Evolutionary conservation across 1,140 invertebrate genomes (phyloP).

Genomic region (Chrysomallon squamiferum): DNA sequence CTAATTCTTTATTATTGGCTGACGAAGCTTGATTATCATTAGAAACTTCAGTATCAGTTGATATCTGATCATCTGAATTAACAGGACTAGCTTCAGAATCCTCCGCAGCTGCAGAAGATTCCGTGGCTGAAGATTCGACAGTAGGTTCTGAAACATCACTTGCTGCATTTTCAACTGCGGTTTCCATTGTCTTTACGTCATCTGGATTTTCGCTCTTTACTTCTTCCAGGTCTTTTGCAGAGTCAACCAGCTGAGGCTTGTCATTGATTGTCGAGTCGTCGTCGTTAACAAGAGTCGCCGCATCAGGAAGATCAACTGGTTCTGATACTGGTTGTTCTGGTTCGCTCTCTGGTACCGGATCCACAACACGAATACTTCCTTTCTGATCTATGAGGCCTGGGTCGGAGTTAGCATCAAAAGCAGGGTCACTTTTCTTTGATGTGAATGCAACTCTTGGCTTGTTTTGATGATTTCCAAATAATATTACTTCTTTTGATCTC

Average conservation of each 20-base stretch:
- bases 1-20: too few species aligned
- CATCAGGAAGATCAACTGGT: not conserved
- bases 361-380: too few species aligned
- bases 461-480: constrained; percentile 49
- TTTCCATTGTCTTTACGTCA: not conserved
- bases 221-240: not conserved
- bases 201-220: not conserved
- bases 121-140: not conserved
- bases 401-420: too few species aligned
- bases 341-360: too few species aligned
- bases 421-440: constrained; percentile 29
- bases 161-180: not conserved
- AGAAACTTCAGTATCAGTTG: too few species aligned
- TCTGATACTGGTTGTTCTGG: not conserved
- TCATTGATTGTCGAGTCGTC: not conserved
- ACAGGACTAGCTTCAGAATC: too few species aligned
- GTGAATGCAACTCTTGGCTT: constrained; percentile 5
- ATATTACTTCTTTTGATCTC: constrained; percentile 32
- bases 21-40: too few species aligned
- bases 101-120: too few species aligned
- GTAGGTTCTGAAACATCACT: not conserved
- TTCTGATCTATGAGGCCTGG: too few species aligned
- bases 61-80: too few species aligned
- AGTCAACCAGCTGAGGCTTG: not conserved
- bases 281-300: not conserved